phyloP scores from a whole-genome alignment of 2,797 vertebrate genomes.

The Epinephelus coioides region DNA sequence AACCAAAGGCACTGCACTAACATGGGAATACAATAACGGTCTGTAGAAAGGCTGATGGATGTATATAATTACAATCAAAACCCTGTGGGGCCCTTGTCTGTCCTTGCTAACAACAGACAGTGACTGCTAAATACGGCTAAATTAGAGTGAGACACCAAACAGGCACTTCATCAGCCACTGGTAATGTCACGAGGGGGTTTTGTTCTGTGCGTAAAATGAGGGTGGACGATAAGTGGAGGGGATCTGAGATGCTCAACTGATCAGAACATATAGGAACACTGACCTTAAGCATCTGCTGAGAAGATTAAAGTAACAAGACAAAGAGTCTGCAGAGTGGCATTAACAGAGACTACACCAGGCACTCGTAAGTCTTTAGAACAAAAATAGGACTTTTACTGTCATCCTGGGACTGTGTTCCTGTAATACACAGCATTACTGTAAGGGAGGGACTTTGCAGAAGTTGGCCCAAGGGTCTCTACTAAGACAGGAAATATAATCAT shows the following conservation, averaged over 20 bases:
- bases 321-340: neutral
- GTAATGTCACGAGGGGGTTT: neutral
- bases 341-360: neutral
- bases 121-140: neutral
- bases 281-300: neutral
- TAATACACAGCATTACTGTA: neutral
- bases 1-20: neutral
- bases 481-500: conserved; percentile 31
- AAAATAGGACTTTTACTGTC: conserved; percentile 22
- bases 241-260: neutral
- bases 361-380: neutral
- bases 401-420: neutral
- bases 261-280: neutral
- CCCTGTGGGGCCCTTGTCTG: neutral
- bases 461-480: conserved; percentile 17
- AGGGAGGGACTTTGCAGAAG: neutral
- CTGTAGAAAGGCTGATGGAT: conserved; percentile 5
- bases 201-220: conserved; percentile 12
- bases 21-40: neutral
- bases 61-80: conserved; percentile 1
- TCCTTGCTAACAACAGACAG: neutral
- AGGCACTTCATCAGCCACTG: neutral
- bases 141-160: conserved; percentile 5
- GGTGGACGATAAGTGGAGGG: neutral
- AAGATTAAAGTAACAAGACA: neutral